phyloP scores from a whole-genome alignment of 2,113 vertebrate species.

The Anthoscopus minutus region DNA sequence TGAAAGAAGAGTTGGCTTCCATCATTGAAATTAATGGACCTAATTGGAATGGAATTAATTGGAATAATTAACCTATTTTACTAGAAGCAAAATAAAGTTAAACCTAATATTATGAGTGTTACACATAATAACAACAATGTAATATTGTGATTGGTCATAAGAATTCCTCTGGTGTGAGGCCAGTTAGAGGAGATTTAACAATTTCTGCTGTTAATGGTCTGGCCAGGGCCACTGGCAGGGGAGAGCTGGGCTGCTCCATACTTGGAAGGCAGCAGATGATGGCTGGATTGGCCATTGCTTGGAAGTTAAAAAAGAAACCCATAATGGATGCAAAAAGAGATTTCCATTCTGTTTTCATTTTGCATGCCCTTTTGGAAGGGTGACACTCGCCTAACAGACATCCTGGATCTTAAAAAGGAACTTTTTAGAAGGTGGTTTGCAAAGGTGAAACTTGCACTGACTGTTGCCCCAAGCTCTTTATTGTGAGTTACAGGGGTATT shows the following conservation, averaged over 20 bases:
- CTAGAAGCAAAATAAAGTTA: not conserved
- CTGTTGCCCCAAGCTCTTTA: not conserved
- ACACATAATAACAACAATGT: no score
- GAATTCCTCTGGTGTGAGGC: not conserved
- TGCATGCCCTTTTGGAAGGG: not conserved
- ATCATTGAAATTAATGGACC: not conserved
- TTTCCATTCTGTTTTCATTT: not conserved
- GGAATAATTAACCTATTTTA: not conserved
- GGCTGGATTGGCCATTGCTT: not conserved
- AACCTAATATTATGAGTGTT: not conserved
- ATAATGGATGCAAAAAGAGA: not conserved
- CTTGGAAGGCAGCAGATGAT: not conserved
- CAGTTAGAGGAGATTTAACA: not conserved
- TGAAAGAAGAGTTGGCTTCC: not conserved
- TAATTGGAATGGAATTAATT: no score
- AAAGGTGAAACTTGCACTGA: not conserved
- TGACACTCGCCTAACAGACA: not conserved
- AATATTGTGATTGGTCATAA: not conserved
- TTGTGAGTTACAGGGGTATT: not conserved
- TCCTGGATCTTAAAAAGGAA: not conserved
- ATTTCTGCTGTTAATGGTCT: not conserved
- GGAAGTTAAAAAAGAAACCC: not conserved
- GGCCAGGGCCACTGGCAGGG: not conserved
- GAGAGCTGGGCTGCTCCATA: not conserved
- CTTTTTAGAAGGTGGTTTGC: not conserved